These are phyloP conservation scores for Dascyllus trimaculatus DNA, from an alignment of 2,113 vertebrate species.

Conservation along the genomic window DNA sequence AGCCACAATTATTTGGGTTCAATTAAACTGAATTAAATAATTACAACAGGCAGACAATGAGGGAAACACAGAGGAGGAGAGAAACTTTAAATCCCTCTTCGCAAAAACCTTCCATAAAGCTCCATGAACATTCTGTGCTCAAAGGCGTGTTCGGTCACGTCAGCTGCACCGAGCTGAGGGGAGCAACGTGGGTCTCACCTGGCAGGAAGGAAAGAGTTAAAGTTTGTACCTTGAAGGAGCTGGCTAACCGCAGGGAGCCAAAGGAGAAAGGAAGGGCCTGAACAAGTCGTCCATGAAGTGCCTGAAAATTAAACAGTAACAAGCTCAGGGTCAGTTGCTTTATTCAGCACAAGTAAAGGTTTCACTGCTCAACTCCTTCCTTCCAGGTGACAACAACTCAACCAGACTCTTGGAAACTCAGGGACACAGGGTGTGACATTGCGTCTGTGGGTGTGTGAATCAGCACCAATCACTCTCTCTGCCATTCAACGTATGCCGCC, in stretches of 20 bases:
- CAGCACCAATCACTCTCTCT: conserved; percentile 8
- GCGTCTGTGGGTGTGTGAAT: background rate
- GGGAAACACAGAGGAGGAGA: background rate
- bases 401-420: background rate
- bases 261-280: conserved; percentile 65
- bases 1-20: conserved; percentile 29
- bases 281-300: conserved; percentile 72
- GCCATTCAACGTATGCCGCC: background rate
- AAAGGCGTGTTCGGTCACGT: background rate
- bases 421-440: background rate
- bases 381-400: background rate
- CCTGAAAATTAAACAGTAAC: conserved; percentile 59
- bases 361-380: background rate
- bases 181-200: background rate
- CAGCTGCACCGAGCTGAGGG: background rate
- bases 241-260: conserved; percentile 74
- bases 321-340: background rate
- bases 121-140: background rate
- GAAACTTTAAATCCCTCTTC: conserved; percentile 4
- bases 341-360: background rate
- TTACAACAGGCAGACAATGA: conserved; percentile 31
- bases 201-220: background rate
- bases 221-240: conserved; percentile 84
- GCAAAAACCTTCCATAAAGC: background rate
- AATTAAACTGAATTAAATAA: conserved; percentile 70